Conservation (phyloP, 2,888 invertebrate species). For the Drosophila nigritarsus region DNA sequence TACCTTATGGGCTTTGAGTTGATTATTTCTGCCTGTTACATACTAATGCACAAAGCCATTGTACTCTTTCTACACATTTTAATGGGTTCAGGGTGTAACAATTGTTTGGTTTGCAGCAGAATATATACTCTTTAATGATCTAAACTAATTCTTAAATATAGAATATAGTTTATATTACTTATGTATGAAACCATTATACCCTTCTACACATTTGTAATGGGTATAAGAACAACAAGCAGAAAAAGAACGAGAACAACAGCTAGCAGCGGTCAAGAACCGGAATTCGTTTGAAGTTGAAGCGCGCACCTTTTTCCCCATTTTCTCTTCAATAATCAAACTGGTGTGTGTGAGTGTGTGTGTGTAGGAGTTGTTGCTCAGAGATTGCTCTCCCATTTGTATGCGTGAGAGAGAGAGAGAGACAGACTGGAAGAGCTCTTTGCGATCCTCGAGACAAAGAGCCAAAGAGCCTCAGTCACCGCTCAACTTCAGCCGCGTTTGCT, state of each 20-base stretch:
- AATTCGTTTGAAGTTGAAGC: conserved; percentile 73
- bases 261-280: conserved; percentile 62
- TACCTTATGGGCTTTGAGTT: no score
- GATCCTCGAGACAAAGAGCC: conserved; percentile 32
- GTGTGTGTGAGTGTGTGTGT: conserved; percentile 5
- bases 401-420: neutral
- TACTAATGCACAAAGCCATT: neutral
- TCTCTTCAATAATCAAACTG: conserved; percentile 19
- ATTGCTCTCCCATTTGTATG: conserved; percentile 1
- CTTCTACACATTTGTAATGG: conserved; percentile 25
- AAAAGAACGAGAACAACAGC: conserved; percentile 9
- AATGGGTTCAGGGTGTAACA: neutral
- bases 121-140: neutral
- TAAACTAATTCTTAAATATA: neutral
- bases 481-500: conserved; percentile 56
- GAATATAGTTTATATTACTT: neutral
- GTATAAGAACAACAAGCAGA: conserved; percentile 21
- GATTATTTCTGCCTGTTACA: neutral
- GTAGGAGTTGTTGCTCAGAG: conserved; percentile 14
- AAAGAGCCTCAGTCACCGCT: conserved; percentile 47
- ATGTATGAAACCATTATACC: neutral
- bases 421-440: neutral
- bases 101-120: neutral
- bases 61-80: neutral
- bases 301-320: conserved; percentile 53